Evolutionary conservation across 1,140 invertebrate species (phyloP).

Genomic region (Pseudomyrmex dendroicus): DNA sequence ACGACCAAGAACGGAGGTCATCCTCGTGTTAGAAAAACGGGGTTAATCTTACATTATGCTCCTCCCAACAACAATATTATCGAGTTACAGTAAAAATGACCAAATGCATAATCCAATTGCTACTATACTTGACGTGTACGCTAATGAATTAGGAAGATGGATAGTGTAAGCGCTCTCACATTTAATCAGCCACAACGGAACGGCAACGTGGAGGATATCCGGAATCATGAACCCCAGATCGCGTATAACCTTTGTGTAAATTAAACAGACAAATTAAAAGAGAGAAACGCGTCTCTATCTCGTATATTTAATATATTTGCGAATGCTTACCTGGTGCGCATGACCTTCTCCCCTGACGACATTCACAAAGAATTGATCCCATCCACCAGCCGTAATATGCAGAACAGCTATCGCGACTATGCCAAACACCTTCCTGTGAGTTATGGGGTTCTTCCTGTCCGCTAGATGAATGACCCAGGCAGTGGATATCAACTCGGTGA

Average conservation of each 20-base stretch:
- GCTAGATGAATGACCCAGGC: constrained; percentile 87
- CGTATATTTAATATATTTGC: constrained; percentile 3
- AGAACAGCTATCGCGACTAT: constrained; percentile 89
- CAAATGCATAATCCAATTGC: constrained; percentile 81
- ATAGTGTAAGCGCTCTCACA: constrained; percentile 74
- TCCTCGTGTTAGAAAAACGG: constrained; percentile 2
- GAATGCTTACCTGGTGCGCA: constrained; percentile 87
- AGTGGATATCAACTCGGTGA: constrained; percentile 91
- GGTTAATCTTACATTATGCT: background rate
- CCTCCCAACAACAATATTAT: background rate
- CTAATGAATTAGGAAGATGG: constrained; percentile 79
- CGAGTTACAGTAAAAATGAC: constrained; percentile 70
- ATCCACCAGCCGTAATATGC: constrained; percentile 90
- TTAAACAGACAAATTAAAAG: constrained; percentile 5
- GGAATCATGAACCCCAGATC: constrained; percentile 92
- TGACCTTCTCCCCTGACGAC: constrained; percentile 90
- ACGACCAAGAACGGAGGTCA: constrained; percentile 10
- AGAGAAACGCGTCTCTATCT: background rate
- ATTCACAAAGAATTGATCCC: constrained; percentile 92
- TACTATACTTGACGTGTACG: constrained; percentile 80
- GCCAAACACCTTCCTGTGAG: constrained; percentile 87
- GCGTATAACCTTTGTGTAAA: constrained; percentile 86
- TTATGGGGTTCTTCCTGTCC: constrained; percentile 86
- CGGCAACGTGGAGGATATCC: constrained; percentile 88
- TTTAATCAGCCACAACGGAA: constrained; percentile 86